These are phyloP conservation scores for Onychomys arenicola DNA, from an alignment of 2,797 vertebrate genomes.

Conservation along the genomic window DNA sequence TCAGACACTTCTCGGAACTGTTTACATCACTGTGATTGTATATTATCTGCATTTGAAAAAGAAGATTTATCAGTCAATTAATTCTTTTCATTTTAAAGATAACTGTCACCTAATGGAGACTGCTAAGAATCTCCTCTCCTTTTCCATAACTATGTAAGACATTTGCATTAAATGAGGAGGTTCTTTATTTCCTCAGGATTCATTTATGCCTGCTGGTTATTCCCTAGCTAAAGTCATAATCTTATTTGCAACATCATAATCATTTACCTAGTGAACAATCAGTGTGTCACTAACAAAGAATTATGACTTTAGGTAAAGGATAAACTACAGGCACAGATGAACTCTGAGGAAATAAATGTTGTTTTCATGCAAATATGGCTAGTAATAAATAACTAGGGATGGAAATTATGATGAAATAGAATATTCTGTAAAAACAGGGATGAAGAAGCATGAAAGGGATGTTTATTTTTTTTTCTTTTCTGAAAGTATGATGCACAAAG, in stretches of 20 bases:
- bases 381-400: conserved; percentile 73
- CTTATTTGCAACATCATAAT: conserved; percentile 81
- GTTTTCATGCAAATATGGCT: conserved; percentile 82
- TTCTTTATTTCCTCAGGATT: conserved; percentile 82
- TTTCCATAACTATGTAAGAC: conserved; percentile 83
- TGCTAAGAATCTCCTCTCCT: conserved; percentile 50
- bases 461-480: background rate
- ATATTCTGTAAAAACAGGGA: conserved; percentile 60
- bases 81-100: conserved; percentile 61
- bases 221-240: conserved; percentile 85
- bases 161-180: conserved; percentile 84
- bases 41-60: conserved; percentile 2
- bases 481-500: background rate
- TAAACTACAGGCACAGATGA: conserved; percentile 80
- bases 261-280: conserved; percentile 86
- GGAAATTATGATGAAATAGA: conserved; percentile 75
- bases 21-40: background rate
- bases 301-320: conserved; percentile 80
- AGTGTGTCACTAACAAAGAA: conserved; percentile 84
- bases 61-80: conserved; percentile 64
- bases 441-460: background rate
- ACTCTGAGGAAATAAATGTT: conserved; percentile 82
- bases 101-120: conserved; percentile 62
- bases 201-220: conserved; percentile 86
- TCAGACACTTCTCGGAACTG: background rate